phyloP scores from a whole-genome alignment of 2,797 vertebrate species.

The Sebastes hubbsi region DNA sequence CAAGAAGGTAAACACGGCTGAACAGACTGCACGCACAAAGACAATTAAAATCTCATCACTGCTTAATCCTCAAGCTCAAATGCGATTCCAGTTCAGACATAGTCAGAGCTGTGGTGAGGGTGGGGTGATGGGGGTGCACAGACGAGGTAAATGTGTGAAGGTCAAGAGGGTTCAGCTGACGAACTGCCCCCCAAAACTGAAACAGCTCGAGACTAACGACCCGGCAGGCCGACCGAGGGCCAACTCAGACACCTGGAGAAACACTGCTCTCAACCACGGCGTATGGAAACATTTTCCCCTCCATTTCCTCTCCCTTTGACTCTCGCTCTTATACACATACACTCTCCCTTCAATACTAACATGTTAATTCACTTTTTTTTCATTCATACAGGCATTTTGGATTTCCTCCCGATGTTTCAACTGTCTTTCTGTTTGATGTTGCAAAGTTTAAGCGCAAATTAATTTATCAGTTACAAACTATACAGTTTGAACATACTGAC shows the following conservation, averaged over 20 bases:
- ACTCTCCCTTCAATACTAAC: slow-evolving; percentile 28
- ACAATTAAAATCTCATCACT: slow-evolving; percentile 5
- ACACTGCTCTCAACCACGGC: slow-evolving; percentile 70
- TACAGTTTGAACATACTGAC: not conserved
- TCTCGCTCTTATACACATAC: slow-evolving; percentile 32
- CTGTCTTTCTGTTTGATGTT: not conserved
- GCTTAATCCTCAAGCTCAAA: not conserved
- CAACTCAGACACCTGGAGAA: slow-evolving; percentile 80
- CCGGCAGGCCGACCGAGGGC: slow-evolving; percentile 31
- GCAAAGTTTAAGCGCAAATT: not conserved
- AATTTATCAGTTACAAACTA: not conserved
- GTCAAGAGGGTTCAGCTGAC: slow-evolving; percentile 39
- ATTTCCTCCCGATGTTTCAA: not conserved
- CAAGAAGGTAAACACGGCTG: slow-evolving; percentile 7
- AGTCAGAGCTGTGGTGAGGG: not conserved
- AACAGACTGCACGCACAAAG: slow-evolving; percentile 22
- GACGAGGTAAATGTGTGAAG: slow-evolving; percentile 43
- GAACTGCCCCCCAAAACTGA: slow-evolving; percentile 25
- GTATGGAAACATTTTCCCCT: slow-evolving; percentile 73
- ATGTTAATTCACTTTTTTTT: slow-evolving; percentile 41
- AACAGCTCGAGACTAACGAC: slow-evolving; percentile 54
- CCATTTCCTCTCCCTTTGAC: slow-evolving; percentile 61
- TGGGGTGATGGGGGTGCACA: not conserved
- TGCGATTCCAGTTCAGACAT: slow-evolving; percentile 7
- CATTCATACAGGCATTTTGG: slow-evolving; percentile 18